Base-by-base conservation (phyloP, 2,113 vertebrate species). In the Arizona elegans region DNA sequence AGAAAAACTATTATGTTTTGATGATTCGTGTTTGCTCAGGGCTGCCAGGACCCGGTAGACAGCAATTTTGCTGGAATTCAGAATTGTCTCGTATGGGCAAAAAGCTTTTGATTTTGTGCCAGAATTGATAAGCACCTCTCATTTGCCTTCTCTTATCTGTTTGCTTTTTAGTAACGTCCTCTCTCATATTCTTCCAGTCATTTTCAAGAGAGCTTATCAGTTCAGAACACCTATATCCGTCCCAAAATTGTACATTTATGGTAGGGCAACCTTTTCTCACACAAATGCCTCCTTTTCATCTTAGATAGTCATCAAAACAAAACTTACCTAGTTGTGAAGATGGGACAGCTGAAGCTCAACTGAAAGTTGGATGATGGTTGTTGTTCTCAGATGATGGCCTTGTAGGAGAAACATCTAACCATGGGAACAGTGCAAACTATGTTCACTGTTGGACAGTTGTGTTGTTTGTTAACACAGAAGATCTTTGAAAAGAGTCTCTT, bases 131-230 rank as follows among this genome's bases (percentile, higher is more conserved):
- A 97, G 87, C 95, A 95, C 15, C 92, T 89, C 95, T 92, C 95
- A 95, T 97, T 96, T 96, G 94, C 95, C 94, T 96, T 93, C 13
- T 93, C 94, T 96, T 97, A 96, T 97, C 96, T 97, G 91, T 95
- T 97, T 96, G 94, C 88, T 26, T 96, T 97, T 96, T 95, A 95
- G n/a, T 94, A 95, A 94, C 96, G 93, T 96, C 94, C 87, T 91
- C 93, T 91, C 95, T 95, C 95, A 93, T 58, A 21, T 93, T 91
- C 87, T 97, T 96, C 93, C 43, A 8, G 90, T 95, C 21, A 0
- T 95, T 96, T 96, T 93, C 96, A 96, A 96, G 29, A 93, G 87
- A 88, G 94, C 91, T 96, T 97, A 96, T 96, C 96, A 96, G 93
- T 93, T 89, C 94, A 93, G 58, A 95, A 93, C 96, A 97, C 94